Evolutionary conservation across 2,888 invertebrate genomes (phyloP).

Genomic region (Pandemis corylana): DNA sequence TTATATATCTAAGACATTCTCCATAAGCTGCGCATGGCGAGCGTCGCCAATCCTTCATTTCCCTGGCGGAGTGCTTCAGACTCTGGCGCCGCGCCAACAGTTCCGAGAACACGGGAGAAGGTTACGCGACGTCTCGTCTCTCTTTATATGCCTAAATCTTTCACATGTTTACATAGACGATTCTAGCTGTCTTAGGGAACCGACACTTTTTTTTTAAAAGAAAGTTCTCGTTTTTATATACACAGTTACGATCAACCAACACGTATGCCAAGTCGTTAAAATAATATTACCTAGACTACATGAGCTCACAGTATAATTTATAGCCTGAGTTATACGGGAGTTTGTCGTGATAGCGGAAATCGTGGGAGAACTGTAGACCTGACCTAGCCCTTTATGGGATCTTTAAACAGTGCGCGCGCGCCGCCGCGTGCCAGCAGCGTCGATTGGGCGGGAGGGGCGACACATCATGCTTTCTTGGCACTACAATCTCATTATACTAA

Average conservation of each 20-base stretch:
- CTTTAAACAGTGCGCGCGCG: slow-evolving; percentile 26
- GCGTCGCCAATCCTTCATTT: slow-evolving; percentile 79
- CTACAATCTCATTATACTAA: slow-evolving; percentile 33
- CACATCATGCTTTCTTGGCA: slow-evolving; percentile 62
- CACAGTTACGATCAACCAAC: slow-evolving; percentile 9
- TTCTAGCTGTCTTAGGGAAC: slow-evolving; percentile 4
- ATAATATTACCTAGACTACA: slow-evolving; percentile 16
- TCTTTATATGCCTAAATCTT: slow-evolving; percentile 82
- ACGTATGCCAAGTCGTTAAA: slow-evolving; percentile 20
- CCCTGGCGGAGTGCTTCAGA: slow-evolving; percentile 66
- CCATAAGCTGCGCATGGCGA: slow-evolving; percentile 77
- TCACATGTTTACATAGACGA: slow-evolving; percentile 65
- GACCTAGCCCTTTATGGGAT: slow-evolving; percentile 34
- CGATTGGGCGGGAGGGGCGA: slow-evolving; percentile 57
- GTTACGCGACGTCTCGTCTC: slow-evolving; percentile 82
- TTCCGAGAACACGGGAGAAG: slow-evolving; percentile 82
- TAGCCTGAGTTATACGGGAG: slow-evolving; percentile 6
- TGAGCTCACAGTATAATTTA: slow-evolving; percentile 21
- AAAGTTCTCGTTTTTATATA: slow-evolving; percentile 3
- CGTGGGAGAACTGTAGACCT: slow-evolving; percentile 24
- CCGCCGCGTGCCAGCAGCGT: slow-evolving; percentile 47
- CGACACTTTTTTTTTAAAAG: slow-evolving; percentile 1
- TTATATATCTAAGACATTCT: slow-evolving; percentile 63
- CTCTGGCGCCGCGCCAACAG: slow-evolving; percentile 72
- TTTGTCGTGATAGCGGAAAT: slow-evolving; percentile 24